Percentiles rank a stretch among this genome's conserved stretches.
phyloP scores from a whole-genome alignment of 2,113 vertebrate genomes.

The Cyprinus carpio region DNA sequence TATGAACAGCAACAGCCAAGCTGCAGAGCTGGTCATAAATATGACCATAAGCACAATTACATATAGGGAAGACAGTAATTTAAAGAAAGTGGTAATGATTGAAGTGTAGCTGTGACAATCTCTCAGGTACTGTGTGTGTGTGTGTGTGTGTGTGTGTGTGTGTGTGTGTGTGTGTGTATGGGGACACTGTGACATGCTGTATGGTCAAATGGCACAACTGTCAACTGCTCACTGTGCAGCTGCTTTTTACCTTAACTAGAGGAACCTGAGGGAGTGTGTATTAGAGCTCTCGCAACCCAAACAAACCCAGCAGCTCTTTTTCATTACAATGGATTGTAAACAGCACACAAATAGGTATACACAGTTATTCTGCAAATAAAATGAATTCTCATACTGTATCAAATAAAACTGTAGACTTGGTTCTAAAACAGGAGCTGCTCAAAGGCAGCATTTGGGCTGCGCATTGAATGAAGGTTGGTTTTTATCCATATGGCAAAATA shows the following conservation, averaged over 20 bases:
- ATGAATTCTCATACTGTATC: not conserved
- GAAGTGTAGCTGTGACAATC: not conserved
- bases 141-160: not conserved
- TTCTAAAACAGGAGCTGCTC: not conserved
- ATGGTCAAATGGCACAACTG: slow-evolving; percentile 15
- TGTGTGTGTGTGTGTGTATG: not conserved
- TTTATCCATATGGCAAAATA: not conserved
- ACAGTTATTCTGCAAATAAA: not conserved
- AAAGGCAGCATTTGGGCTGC: not conserved
- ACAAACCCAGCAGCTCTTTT: slow-evolving; percentile 3
- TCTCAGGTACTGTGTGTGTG: not conserved
- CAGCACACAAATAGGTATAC: not conserved
- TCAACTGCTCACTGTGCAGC: slow-evolving; percentile 2
- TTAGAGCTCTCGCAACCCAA: slow-evolving; percentile 8
- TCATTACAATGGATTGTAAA: not conserved
- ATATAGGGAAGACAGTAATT: slow-evolving; percentile 27
- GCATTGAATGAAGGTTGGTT: not conserved
- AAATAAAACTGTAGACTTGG: not conserved
- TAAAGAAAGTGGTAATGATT: not conserved
- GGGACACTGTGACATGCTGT: not conserved
- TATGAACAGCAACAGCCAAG: slow-evolving; percentile 6
- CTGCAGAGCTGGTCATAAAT: slow-evolving; percentile 27
- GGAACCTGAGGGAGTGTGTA: not conserved
- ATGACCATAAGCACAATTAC: slow-evolving; percentile 25
- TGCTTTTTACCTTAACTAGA: slow-evolving; percentile 33